Conservation (phyloP, 2,888 invertebrate genomes). For the Barypeithes pellucidus region DNA sequence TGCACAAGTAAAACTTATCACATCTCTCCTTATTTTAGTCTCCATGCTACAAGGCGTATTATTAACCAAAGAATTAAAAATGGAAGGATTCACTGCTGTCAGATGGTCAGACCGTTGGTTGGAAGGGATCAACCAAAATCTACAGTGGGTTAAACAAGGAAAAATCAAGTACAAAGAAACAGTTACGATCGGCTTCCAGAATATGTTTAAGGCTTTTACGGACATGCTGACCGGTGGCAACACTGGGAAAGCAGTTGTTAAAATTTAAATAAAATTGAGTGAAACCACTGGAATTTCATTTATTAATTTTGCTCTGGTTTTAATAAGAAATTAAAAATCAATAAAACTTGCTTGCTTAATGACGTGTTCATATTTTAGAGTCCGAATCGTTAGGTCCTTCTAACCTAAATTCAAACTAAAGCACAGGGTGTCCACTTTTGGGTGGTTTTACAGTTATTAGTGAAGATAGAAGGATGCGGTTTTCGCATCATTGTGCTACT, state of each 20-base stretch:
- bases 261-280: slow-evolving; percentile 48
- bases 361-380: too few species aligned
- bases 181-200: slow-evolving; percentile 77
- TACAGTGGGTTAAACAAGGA: slow-evolving; percentile 78
- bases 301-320: too few species aligned
- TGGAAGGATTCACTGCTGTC: slow-evolving; percentile 60
- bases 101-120: slow-evolving; percentile 72
- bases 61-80: slow-evolving; percentile 58
- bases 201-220: slow-evolving; percentile 60
- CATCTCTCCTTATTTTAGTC: slow-evolving; percentile 52
- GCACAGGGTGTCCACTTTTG: too few species aligned
- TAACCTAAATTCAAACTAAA: too few species aligned
- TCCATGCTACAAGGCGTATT: slow-evolving; percentile 55
- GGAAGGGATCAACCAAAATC: slow-evolving; percentile 78
- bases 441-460: too few species aligned
- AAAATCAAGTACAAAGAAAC: slow-evolving; percentile 82
- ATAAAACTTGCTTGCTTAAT: too few species aligned
- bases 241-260: slow-evolving; percentile 62
- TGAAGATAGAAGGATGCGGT: too few species aligned
- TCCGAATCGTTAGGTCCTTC: too few species aligned
- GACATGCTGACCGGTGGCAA: slow-evolving; percentile 62
- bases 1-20: too few species aligned
- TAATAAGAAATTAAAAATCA: too few species aligned
- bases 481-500: too few species aligned
- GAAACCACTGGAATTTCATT: too few species aligned